Evolutionary conservation across 2,888 invertebrate species (phyloP).

Genomic region (Euclidia mi): DNA sequence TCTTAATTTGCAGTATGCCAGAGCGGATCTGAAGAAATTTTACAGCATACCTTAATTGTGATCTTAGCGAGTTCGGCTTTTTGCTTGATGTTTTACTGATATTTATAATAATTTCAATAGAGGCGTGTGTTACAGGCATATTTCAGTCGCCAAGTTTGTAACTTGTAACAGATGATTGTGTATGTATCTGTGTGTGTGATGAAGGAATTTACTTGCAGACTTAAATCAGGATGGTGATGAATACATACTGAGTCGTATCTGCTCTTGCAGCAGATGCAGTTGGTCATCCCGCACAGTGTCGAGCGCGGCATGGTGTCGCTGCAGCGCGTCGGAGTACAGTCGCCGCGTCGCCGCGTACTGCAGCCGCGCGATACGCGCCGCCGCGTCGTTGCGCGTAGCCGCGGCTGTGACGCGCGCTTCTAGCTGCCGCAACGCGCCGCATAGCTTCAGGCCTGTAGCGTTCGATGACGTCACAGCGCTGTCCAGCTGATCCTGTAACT

Average conservation of each 20-base stretch:
- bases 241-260: conserved; percentile 88
- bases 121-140: too few species aligned
- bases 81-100: too few species aligned
- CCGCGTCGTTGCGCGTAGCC: conserved; percentile 68
- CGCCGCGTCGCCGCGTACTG: conserved; percentile 84
- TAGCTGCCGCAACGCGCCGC: conserved; percentile 88
- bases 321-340: conserved; percentile 85
- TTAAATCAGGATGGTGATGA: neutral
- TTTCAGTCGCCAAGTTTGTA: too few species aligned
- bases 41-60: too few species aligned
- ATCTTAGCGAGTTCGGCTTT: too few species aligned
- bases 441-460: conserved; percentile 85
- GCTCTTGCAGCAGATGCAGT: conserved; percentile 87
- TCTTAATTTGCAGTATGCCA: too few species aligned
- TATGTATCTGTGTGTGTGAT: too few species aligned
- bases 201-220: too few species aligned
- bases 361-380: conserved; percentile 84
- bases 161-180: too few species aligned
- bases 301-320: conserved; percentile 87
- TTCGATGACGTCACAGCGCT: conserved; percentile 87
- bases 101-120: too few species aligned
- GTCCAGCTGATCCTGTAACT: conserved; percentile 91
- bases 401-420: conserved; percentile 64
- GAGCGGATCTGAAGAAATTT: too few species aligned
- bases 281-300: conserved; percentile 87